Evolutionary conservation across 2,797 vertebrate genomes (phyloP), one percentile per base, ranked within the genome.

Genomic region (Ctenopoma multispine): DNA sequence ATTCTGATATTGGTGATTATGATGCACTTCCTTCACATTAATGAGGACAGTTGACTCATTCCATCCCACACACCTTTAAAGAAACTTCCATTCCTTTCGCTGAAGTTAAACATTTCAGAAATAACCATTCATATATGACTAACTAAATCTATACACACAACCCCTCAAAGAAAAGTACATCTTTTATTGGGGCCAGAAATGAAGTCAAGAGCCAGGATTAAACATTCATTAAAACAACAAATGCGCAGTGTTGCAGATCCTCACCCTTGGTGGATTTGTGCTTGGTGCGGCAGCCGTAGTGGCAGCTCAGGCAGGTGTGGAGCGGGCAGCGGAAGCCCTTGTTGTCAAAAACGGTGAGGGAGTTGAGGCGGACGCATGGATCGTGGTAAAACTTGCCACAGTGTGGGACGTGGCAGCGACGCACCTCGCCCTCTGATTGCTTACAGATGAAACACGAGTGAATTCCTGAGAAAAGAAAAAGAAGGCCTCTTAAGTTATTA

Each of bases 321-420:
- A 99, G 95, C 0, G 98, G 97, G 84, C 98, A 99, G 72, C 98
- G 97, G 73, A 99, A 96, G 46, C 97, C 97, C 57, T 96, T 96
- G 91, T 95, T 97, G 82, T 99, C 96, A 29, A 99, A 97, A 50
- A 97, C 94, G 0, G 96, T 94, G 62, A 98, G 94, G 0, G 95
- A 93, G 53, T 89, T 96, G 77, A 95, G 95, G 58, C 94, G 93
- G 63, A 96, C 94, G 38, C 98, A 99, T 0, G 93, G 93, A 64
- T 99, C 97, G 0, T 99, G 98, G 93, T 99, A 99, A 83, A 97
- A 99, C 69, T 96, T 97, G 7, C 98, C 98, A 0, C 98, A 99
- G 84, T 98, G 95, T 1, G 94, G 93, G 5, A 97, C 96, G 0
- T 95, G 93, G 51, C 98, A 99, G 77, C 97, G 97, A 4, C 93